Evolutionary conservation across 2,797 vertebrate species (phyloP), one percentile per base, ranked within the genome.

Genomic region (Loris lydekkerianus): DNA sequence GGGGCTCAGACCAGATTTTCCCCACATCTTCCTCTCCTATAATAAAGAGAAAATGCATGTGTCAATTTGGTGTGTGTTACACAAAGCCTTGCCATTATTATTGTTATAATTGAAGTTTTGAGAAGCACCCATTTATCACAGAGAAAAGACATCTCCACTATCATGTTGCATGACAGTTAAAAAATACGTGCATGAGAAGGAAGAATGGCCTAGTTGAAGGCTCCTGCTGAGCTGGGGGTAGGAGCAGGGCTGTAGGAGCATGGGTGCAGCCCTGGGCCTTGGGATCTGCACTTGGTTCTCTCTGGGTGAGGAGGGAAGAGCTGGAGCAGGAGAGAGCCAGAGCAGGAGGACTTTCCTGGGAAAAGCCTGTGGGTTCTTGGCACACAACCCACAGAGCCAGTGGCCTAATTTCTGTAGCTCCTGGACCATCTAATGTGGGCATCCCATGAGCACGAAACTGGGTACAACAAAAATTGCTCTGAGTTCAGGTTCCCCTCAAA

Each of bases 11-110:
- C 0, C 13, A 3, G 31, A 5, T 34, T 14, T 10, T 21, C 8
- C 43, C 25, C 9, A 0, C 13, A 0, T 5, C 17, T 1, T 7
- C 10, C 18, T 53, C 72, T n/a, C 27, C 43, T 18, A 2, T 23
- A 17, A 49, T 23, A 23, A n/a, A 23, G 65, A 65, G 14, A 8
- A 70, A 29, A 29, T 0, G 18, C 72, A 10, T 29, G 27, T 1
- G 3, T 60, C 34, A 43, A 25, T 17, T 37, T 13, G 43, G 75
- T 15, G 1, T 1, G 1, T 53, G 29, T 56, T 9, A 49, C 63
- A 3, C 29, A 21, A 27, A 60, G 7, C 31, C 34, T 46, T 13
- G 5, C 70, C 15, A 0, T 18, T 5, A 1, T n/a, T 15, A 0
- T 34, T 34, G 18, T 23, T 83, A 13, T 46, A 20, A 15, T 25